phyloP scores from a whole-genome alignment of 2,888 invertebrate species.

The Creontiades dilutus region DNA sequence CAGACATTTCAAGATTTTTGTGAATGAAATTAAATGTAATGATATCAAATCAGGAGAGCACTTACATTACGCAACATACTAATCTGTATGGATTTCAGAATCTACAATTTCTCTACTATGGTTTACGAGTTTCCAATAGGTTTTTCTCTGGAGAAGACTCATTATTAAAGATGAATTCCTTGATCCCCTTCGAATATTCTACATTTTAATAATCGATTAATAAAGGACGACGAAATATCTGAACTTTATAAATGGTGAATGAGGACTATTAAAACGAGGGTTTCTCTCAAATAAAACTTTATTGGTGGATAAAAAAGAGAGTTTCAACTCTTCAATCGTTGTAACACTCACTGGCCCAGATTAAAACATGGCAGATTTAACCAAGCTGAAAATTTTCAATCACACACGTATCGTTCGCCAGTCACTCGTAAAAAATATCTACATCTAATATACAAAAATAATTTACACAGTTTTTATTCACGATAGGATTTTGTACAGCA shows the following conservation, averaged over 20 bases:
- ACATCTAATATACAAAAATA: constrained; percentile 70
- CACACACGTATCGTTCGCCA: constrained; percentile 9
- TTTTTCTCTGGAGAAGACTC: no score
- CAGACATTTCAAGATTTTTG: no score
- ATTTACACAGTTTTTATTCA: constrained; percentile 52
- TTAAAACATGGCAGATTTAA: background rate
- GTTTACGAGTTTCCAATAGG: no score
- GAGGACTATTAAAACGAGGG: background rate
- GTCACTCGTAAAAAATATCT: constrained; percentile 60
- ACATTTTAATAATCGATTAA: no score
- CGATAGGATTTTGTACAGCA: constrained; percentile 44
- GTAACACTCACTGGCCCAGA: constrained; percentile 8
- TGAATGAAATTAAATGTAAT: no score
- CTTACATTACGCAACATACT: no score
- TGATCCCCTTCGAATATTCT: no score
- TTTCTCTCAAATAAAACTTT: background rate
- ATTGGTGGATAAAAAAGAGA: background rate
- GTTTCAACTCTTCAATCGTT: constrained; percentile 27
- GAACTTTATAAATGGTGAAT: background rate
- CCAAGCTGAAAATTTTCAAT: background rate
- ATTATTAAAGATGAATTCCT: no score
- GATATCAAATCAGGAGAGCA: no score
- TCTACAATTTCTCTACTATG: no score
- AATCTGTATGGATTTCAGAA: no score
- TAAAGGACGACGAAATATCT: no score